Conservation (phyloP, 2,797 vertebrate species). For the Pseudochromis fuscus region DNA sequence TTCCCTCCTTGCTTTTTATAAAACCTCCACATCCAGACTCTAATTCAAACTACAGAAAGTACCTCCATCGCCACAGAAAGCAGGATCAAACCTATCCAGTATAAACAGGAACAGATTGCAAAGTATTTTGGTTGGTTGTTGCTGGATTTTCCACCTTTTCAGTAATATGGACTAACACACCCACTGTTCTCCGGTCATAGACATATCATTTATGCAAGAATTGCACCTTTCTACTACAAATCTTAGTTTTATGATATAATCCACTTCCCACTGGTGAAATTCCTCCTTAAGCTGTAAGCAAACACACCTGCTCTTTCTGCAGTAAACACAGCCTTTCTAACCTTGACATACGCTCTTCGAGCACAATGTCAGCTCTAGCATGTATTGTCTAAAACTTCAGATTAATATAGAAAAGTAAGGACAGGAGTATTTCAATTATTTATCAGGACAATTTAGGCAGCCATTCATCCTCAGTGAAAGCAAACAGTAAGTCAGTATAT, state of each 20-base stretch:
- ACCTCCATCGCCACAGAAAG: neutral
- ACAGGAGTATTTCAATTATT: constrained; percentile 3
- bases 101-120: neutral
- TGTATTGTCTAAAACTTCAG: no score
- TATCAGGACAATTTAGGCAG: neutral
- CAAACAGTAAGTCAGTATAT: neutral
- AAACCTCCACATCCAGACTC: no score
- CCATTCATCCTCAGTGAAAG: neutral
- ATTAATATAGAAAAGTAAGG: neutral
- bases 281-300: constrained; percentile 8
- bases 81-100: neutral
- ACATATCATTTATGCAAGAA: neutral
- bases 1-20: neutral
- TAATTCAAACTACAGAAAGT: neutral
- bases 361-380: neutral
- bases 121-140: constrained; percentile 4
- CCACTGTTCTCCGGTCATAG: neutral
- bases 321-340: constrained; percentile 1
- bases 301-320: constrained; percentile 11
- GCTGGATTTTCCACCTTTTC: neutral
- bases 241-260: neutral
- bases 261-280: neutral
- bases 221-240: neutral
- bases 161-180: neutral
- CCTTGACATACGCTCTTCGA: neutral